A percentile compares a stretch with the other conserved stretches of the same genome.
These are phyloP conservation scores for Drosophila eugracilis DNA, from an alignment of 1,140 invertebrate genomes.

Conservation along the genomic window DNA sequence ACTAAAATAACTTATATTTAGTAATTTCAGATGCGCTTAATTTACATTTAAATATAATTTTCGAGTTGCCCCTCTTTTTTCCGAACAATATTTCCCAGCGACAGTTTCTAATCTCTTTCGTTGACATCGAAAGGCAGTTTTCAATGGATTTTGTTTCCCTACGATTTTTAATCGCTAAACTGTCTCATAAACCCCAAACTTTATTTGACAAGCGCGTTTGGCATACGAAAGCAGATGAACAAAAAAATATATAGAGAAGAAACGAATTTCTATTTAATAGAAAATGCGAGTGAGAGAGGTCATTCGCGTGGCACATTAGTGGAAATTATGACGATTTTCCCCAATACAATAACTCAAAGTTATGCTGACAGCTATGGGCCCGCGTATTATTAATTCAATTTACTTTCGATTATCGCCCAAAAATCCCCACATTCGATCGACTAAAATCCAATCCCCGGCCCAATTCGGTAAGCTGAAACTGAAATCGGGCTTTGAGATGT, in stretches of 20 bases:
- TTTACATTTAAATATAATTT: conserved; percentile 80
- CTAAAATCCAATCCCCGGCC: conserved; percentile 35
- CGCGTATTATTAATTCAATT: conserved; percentile 78
- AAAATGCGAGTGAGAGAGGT: conserved; percentile 35
- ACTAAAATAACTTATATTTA: conserved; percentile 82
- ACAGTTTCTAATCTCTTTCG: conserved; percentile 73
- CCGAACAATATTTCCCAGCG: conserved; percentile 49
- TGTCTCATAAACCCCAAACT: conserved; percentile 80
- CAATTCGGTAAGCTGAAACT: conserved; percentile 44
- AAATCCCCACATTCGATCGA: conserved; percentile 18
- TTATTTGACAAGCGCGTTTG: conserved; percentile 79
- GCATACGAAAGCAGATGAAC: conserved; percentile 57
- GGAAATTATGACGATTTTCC: conserved; percentile 77
- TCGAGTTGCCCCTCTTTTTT: conserved; percentile 46
- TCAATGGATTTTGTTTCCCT: conserved; percentile 59
- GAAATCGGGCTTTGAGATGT: conserved; percentile 57
- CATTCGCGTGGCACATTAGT: conserved; percentile 67
- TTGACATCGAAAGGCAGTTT: conserved; percentile 67
- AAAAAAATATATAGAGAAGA: conserved; percentile 3
- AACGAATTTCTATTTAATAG: conserved; percentile 74
- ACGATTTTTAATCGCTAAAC: conserved; percentile 73
- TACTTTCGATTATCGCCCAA: conserved; percentile 71
- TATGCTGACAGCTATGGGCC: conserved; percentile 64
- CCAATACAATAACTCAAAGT: conserved; percentile 74
- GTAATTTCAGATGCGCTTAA: conserved; percentile 64